Evolutionary conservation across 2,888 invertebrate genomes (phyloP).

Genomic region (Polia nebulosa): DNA sequence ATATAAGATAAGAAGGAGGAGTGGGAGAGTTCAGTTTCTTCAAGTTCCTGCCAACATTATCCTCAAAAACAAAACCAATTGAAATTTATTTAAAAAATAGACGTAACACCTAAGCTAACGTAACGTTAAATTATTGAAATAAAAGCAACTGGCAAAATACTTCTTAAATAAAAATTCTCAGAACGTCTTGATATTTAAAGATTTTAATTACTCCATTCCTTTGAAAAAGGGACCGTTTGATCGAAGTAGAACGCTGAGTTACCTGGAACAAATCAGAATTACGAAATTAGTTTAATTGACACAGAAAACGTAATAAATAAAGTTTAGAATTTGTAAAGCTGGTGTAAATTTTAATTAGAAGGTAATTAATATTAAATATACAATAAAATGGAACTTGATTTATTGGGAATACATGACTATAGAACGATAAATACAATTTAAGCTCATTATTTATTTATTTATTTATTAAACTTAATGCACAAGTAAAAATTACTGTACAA

Average conservation of each 20-base stretch:
- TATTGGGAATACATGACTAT: not conserved
- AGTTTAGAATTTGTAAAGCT: conserved; percentile 25
- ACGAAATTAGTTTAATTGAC: conserved; percentile 58
- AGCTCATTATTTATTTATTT: no score
- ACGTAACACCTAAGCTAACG: conserved; percentile 24
- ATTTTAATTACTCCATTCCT: conserved; percentile 51
- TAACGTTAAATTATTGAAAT: conserved; percentile 39
- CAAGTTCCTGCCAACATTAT: conserved; percentile 17
- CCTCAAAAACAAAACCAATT: not conserved
- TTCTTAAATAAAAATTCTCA: conserved; percentile 32
- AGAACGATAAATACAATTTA: not conserved
- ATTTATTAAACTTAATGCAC: no score
- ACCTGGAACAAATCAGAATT: conserved; percentile 68
- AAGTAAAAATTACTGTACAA: no score
- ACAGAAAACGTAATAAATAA: conserved; percentile 48
- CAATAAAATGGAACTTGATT: not conserved
- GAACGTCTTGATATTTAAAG: conserved; percentile 35
- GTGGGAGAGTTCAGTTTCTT: no score
- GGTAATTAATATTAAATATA: not conserved
- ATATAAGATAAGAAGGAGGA: no score
- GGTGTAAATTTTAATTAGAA: conserved; percentile 11
- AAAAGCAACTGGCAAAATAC: conserved; percentile 16
- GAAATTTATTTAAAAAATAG: conserved; percentile 23
- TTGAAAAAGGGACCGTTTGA: conserved; percentile 44
- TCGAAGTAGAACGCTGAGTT: conserved; percentile 50